A percentile compares a stretch with the other conserved stretches of the same genome.
phyloP scores from a whole-genome alignment of 37 sponge, comb jelly and placozoan genomes.

The Agelas oroides region DNA sequence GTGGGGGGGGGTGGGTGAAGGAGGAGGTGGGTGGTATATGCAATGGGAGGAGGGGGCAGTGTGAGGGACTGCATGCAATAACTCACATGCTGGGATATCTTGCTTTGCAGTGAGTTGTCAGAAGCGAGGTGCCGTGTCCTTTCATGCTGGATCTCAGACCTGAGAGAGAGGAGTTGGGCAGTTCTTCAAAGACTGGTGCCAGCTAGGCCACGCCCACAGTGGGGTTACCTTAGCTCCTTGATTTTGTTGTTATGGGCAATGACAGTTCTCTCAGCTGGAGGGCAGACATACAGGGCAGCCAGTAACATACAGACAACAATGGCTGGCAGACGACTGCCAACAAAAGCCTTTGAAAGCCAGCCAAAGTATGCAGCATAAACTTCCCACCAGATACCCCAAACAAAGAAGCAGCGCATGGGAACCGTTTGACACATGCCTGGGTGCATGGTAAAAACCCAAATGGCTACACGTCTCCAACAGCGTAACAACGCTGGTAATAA shows the following conservation, averaged over 20 bases:
- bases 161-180: no score
- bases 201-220: no score
- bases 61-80: neutral
- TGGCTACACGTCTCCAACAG: no score
- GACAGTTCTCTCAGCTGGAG: constrained; percentile 60
- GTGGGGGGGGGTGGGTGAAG: neutral
- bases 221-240: constrained; percentile 53
- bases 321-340: neutral
- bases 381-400: no score
- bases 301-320: neutral
- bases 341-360: constrained; percentile 5
- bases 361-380: no score
- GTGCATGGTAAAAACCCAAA: no score
- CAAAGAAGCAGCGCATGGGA: no score
- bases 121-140: neutral
- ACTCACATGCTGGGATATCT: constrained; percentile 22
- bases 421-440: neutral
- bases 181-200: neutral
- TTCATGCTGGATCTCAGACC: constrained; percentile 37
- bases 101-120: constrained; percentile 33
- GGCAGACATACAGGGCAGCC: neutral
- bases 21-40: neutral
- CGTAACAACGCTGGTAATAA: no score
- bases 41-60: neutral
- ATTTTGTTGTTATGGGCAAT: constrained; percentile 38